Evolutionary conservation across 2,888 invertebrate genomes (phyloP).

Genomic region (Sericinus montela): DNA sequence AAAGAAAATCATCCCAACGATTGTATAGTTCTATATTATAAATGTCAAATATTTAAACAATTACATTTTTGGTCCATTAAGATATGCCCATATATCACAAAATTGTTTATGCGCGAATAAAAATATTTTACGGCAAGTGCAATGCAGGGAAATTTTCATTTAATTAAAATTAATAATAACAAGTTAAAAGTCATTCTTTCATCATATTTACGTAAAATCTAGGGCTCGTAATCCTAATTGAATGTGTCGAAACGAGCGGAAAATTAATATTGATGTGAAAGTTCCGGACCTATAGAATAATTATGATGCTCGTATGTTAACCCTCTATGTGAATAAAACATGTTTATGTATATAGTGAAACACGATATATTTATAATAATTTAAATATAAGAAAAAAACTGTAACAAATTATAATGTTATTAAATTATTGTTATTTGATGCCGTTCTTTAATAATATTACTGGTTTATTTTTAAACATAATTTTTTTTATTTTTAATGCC

Average conservation of each 20-base stretch:
- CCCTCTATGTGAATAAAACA: neutral
- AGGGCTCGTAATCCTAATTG: constrained; percentile 45
- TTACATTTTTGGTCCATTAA: too few relatives aligned
- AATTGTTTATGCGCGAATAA: too few relatives aligned
- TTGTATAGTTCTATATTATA: too few relatives aligned
- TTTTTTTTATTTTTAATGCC: too few relatives aligned
- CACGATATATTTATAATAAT: neutral
- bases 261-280: constrained; percentile 69
- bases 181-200: constrained; percentile 15
- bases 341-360: neutral
- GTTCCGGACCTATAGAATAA: constrained; percentile 50
- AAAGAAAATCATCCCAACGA: too few relatives aligned
- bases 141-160: neutral
- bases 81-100: too few relatives aligned
- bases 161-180: neutral
- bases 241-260: constrained; percentile 45
- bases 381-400: neutral
- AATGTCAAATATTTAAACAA: too few relatives aligned
- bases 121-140: too few relatives aligned
- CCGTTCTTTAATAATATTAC: too few relatives aligned
- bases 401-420: too few relatives aligned
- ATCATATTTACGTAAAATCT: constrained; percentile 28
- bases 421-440: too few relatives aligned
- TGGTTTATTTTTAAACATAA: too few relatives aligned
- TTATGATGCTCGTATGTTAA: constrained; percentile 5